Evolutionary conservation across 2,888 invertebrate genomes (phyloP).

Genomic region (Mycalesis mineus): DNA sequence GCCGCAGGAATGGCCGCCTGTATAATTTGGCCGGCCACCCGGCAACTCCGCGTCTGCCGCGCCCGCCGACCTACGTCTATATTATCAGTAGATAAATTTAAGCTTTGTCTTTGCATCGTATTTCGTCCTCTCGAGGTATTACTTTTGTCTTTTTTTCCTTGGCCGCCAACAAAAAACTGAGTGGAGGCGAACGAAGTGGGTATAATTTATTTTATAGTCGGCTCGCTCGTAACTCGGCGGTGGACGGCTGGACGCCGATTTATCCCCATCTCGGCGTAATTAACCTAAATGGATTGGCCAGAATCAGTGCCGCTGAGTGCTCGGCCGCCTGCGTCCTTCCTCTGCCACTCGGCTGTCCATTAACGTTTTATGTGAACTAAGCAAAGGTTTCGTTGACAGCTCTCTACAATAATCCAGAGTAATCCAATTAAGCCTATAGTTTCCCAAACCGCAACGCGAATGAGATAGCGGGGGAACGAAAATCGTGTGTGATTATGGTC

Average conservation of each 20-base stretch:
- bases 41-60: constrained; percentile 65
- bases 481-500: constrained; percentile 61
- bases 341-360: constrained; percentile 13
- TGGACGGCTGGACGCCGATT: constrained; percentile 77
- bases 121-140: constrained; percentile 75
- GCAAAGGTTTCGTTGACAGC: constrained; percentile 19
- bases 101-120: constrained; percentile 78
- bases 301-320: constrained; percentile 59
- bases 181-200: constrained; percentile 77
- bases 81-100: constrained; percentile 79
- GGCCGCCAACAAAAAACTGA: constrained; percentile 75
- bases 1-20: constrained; percentile 69
- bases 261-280: constrained; percentile 75
- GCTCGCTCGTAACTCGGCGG: constrained; percentile 76
- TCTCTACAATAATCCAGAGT: constrained; percentile 33
- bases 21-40: constrained; percentile 74
- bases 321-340: constrained; percentile 31
- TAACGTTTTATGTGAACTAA: constrained; percentile 22
- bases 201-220: constrained; percentile 79
- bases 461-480: constrained; percentile 56
- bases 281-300: constrained; percentile 77
- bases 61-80: constrained; percentile 75
- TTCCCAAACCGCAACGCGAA: constrained; percentile 61
- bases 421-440: constrained; percentile 59
- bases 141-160: constrained; percentile 70